A percentile compares a stretch with the other conserved stretches of the same genome.
Conservation (phyloP, 2,888 invertebrate species). For the Drosophila limbata region DNA sequence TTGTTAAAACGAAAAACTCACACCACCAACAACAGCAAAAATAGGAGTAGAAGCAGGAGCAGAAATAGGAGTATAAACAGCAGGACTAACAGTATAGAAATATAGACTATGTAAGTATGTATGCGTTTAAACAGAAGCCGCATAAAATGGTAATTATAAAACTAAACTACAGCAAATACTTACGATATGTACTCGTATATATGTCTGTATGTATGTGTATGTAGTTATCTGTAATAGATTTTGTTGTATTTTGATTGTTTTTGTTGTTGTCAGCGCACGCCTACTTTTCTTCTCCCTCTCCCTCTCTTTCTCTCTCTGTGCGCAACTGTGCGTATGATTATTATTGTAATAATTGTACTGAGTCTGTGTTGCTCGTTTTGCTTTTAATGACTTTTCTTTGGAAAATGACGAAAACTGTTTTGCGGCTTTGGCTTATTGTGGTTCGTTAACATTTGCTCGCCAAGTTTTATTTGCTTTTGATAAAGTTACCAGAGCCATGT, state of each 20-base stretch:
- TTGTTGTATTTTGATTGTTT: constrained; percentile 43
- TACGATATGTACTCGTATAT: not conserved
- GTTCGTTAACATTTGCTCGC: constrained; percentile 61
- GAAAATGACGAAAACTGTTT: constrained; percentile 54
- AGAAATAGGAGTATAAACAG: not conserved
- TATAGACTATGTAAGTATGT: constrained; percentile 44
- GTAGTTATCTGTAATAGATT: constrained; percentile 62
- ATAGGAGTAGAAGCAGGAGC: constrained; percentile 20
- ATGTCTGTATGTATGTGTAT: not conserved
- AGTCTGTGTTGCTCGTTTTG: constrained; percentile 38
- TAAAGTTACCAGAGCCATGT: constrained; percentile 39
- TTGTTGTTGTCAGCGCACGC: constrained; percentile 15
- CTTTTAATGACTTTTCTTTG: constrained; percentile 72
- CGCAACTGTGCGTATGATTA: constrained; percentile 78
- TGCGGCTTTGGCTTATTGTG: constrained; percentile 64
- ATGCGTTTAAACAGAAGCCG: constrained; percentile 71
- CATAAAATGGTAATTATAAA: constrained; percentile 78
- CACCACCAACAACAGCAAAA: constrained; percentile 2
- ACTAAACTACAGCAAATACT: constrained; percentile 63
- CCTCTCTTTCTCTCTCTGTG: constrained; percentile 8
- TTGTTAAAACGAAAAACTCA: constrained; percentile 67
- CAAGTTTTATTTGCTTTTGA: constrained; percentile 62
- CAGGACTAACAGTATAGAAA: not conserved
- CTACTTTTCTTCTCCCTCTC: not conserved
- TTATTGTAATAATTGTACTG: constrained; percentile 69